These are phyloP conservation scores for Macaria notata DNA, from an alignment of 2,888 invertebrate genomes.

Conservation along the genomic window DNA sequence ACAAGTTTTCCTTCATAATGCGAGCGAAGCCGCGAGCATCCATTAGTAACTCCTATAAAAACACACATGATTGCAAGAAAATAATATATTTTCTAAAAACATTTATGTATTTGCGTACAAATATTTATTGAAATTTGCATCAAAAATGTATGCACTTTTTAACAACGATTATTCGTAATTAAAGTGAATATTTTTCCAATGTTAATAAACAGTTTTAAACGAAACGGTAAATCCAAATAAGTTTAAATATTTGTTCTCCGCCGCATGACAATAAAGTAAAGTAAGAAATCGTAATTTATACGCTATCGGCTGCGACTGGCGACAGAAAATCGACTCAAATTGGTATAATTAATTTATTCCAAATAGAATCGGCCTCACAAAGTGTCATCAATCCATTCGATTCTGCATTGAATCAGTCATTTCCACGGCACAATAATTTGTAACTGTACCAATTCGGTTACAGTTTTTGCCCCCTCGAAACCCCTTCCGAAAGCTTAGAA, in stretches of 20 bases:
- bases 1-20: too few species aligned
- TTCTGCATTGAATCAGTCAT: conserved; percentile 78
- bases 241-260: conserved; percentile 34
- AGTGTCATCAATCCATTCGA: conserved; percentile 69
- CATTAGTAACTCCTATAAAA: too few species aligned
- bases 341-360: conserved; percentile 78
- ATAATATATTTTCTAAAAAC: too few species aligned
- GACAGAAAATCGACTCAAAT: conserved; percentile 70
- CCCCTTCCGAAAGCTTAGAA: conserved; percentile 26
- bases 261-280: conserved; percentile 51
- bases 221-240: conserved; percentile 8
- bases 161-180: too few species aligned
- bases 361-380: conserved; percentile 71
- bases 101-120: too few species aligned
- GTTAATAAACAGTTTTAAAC: background rate
- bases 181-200: background rate
- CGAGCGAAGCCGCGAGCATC: too few species aligned
- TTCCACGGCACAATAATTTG: conserved; percentile 79
- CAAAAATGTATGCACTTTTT: too few species aligned
- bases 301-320: conserved; percentile 60
- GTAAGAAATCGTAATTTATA: conserved; percentile 71
- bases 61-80: too few species aligned
- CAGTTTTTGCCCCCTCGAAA: conserved; percentile 52
- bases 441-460: conserved; percentile 71
- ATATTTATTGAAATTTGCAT: too few species aligned